Percentiles rank a stretch among this genome's conserved stretches.
phyloP scores from a whole-genome alignment of 2,113 vertebrate genomes.

The Leuciscus idus region DNA sequence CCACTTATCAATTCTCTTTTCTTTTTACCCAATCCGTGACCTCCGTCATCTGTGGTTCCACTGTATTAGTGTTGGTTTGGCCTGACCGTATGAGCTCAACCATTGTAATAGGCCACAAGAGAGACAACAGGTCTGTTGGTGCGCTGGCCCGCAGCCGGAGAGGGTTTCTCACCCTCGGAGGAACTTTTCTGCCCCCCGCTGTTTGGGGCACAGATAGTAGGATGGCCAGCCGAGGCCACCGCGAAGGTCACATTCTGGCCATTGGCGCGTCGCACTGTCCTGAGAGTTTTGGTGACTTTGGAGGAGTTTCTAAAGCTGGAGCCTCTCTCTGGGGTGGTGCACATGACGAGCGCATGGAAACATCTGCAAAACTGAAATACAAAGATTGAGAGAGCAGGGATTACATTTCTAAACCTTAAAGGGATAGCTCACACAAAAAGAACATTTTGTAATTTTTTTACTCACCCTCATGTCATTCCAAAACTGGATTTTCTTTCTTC shows the following conservation, averaged over 20 bases:
- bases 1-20: background rate
- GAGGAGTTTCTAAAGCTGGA: slow-evolving; percentile 71
- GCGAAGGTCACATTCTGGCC: slow-evolving; percentile 35
- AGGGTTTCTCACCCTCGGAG: background rate
- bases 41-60: background rate
- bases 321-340: slow-evolving; percentile 54
- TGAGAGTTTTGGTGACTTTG: slow-evolving; percentile 63
- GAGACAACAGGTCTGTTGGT: slow-evolving; percentile 60
- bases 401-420: background rate
- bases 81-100: background rate
- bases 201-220: slow-evolving; percentile 1
- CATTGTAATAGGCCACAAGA: slow-evolving; percentile 72
- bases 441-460: background rate
- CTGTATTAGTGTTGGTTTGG: background rate
- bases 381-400: slow-evolving; percentile 37
- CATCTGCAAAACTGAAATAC: slow-evolving; percentile 80
- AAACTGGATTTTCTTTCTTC: background rate
- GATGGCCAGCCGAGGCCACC: slow-evolving; percentile 17
- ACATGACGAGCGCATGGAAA: slow-evolving; percentile 73
- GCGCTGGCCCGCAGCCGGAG: background rate
- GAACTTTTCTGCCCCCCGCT: background rate
- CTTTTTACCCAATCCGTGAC: background rate
- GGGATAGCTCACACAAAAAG: background rate
- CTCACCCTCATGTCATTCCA: background rate
- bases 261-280: slow-evolving; percentile 54